Base-by-base conservation (phyloP, 2,888 invertebrate genomes). In the Arrhopalites spinosus region DNA sequence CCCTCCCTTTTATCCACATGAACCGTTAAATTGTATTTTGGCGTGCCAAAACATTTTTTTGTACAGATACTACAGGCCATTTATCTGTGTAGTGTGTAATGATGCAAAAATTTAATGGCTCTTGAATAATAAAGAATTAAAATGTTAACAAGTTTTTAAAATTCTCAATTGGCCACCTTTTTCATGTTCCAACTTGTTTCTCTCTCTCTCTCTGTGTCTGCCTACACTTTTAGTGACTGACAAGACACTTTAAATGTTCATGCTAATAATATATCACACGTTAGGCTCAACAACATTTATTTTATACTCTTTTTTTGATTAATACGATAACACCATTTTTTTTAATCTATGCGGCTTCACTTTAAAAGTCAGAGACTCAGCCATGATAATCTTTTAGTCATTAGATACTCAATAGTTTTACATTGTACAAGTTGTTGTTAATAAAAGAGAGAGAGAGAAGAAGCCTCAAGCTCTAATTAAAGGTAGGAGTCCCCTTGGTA, bases 401-500 rank as follows among this genome's bases (percentile, higher is more conserved):
- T 36, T 36, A 36, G 36, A 11, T 36, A 36, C 36, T 36, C 36
- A 36, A 36, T 36, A 36, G 36, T 36, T 47, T 47, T 47, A 11
- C 11, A 11, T 47, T 47, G 47, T 56, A 56, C 36, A 36, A 36
- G 36, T 7, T 36, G 36, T n/a, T n/a, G n/a, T n/a, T n/a, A n/a
- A 56, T n/a, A 17, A n/a, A n/a, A 20, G 53, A 23, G 53, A 56
- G 53, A 20, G 53, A 56, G 53, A 59, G 59, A 25, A 20, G 23
- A 27, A 59, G 59, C 25, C 25, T 2, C 25, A 7, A 59, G 20
- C 59, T 59, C 25, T 59, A 59, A 59, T 59, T 59, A 59, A 59
- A 59, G n/a, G 13, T 59, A 25, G 59, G 59, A 59, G 59, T 59
- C 59, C 23, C 25, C 36, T 36, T 59, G 47, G 53, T 56, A n/a